Evolutionary conservation across 2,888 invertebrate genomes (phyloP).

Genomic region (Brachynemurus nebulosus): DNA sequence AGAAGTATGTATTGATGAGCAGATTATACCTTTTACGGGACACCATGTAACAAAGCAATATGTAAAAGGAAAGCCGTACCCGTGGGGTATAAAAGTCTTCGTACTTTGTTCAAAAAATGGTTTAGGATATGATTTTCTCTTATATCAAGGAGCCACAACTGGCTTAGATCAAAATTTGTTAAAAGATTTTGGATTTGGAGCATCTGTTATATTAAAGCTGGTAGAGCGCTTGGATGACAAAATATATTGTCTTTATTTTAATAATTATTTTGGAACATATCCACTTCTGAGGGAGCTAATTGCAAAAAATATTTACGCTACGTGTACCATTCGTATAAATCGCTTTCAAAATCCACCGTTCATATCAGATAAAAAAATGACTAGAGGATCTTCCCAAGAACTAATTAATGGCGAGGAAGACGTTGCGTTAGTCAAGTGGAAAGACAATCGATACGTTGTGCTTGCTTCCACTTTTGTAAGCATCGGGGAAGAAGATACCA

Average conservation of each 20-base stretch:
- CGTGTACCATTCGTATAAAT: constrained; percentile 4
- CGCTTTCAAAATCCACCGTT: constrained; percentile 7
- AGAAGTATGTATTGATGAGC: constrained; percentile 19
- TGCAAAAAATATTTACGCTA: background rate
- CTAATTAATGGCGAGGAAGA: constrained; percentile 10
- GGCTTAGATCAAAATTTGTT: background rate
- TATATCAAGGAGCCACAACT: constrained; percentile 20
- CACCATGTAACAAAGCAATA: constrained; percentile 21
- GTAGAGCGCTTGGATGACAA: background rate
- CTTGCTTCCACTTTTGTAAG: constrained; percentile 14
- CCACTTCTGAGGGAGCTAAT: background rate
- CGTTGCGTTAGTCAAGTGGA: constrained; percentile 15
- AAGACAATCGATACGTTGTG: constrained; percentile 13
- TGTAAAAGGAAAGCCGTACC: constrained; percentile 20
- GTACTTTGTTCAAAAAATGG: constrained; percentile 19
- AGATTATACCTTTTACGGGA: constrained; percentile 23
- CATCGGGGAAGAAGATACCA: constrained; percentile 13
- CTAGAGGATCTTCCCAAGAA: constrained; percentile 12
- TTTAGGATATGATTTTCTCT: constrained; percentile 20
- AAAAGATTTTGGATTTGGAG: background rate
- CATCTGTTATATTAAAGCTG: background rate
- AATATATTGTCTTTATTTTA: background rate
- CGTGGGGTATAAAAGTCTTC: constrained; percentile 22
- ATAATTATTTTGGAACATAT: background rate
- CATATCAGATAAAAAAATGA: constrained; percentile 12